Percentiles rank a stretch among this genome's conserved stretches.
phyloP scores from a whole-genome alignment of 2,888 invertebrate species.

The Amiota minor region DNA sequence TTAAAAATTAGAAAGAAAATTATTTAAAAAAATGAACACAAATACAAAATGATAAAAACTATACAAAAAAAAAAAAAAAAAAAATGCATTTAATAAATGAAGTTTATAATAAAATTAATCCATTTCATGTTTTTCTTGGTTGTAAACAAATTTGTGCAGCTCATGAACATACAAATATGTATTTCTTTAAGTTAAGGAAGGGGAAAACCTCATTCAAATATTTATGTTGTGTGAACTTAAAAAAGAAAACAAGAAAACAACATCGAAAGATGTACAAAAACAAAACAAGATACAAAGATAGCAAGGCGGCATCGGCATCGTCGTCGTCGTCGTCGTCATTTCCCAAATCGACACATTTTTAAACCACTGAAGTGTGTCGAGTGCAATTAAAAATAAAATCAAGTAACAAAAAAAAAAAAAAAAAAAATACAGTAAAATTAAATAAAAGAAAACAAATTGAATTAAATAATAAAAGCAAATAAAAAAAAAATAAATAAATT shows the following conservation, averaged over 20 bases:
- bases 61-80: neutral
- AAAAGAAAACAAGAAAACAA: constrained; percentile 44
- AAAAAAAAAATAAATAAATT: constrained; percentile 30
- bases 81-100: neutral
- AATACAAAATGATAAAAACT: neutral
- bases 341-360: constrained; percentile 29
- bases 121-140: constrained; percentile 38
- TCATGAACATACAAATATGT: constrained; percentile 44
- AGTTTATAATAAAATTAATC: neutral
- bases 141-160: constrained; percentile 61
- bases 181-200: too few species aligned
- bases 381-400: constrained; percentile 47
- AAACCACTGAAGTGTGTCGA: constrained; percentile 62
- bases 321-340: neutral
- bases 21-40: neutral
- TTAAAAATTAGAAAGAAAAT: too few species aligned
- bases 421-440: neutral
- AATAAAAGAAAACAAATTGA: constrained; percentile 35
- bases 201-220: too few species aligned
- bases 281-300: constrained; percentile 38
- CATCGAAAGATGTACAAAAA: constrained; percentile 34
- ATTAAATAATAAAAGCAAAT: constrained; percentile 31
- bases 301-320: constrained; percentile 24
- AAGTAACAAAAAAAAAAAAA: constrained; percentile 15
- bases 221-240: too few species aligned